Percentiles rank a stretch among this genome's conserved stretches.
These are phyloP conservation scores for Aproaerema taeniolella DNA, from an alignment of 2,888 invertebrate species.

Conservation along the genomic window DNA sequence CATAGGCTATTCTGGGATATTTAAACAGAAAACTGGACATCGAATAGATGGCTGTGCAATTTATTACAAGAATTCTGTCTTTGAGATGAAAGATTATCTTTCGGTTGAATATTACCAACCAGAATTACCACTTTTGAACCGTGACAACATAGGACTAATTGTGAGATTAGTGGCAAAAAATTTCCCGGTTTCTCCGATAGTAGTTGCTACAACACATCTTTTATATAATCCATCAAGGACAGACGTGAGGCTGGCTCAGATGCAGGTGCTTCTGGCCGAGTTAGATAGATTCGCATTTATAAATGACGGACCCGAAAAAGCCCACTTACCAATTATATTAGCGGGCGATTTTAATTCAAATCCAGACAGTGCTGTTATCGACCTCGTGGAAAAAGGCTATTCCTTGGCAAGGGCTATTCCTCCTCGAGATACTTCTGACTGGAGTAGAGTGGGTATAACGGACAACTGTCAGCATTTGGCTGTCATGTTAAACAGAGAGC, in stretches of 20 bases:
- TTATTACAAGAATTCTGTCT: conserved; percentile 83
- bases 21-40: conserved; percentile 88
- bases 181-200: conserved; percentile 72
- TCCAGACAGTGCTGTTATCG: conserved; percentile 84
- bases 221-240: conserved; percentile 93
- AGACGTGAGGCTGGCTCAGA: conserved; percentile 93
- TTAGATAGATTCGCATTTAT: conserved; percentile 90
- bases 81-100: conserved; percentile 83
- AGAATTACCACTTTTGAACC: conserved; percentile 81
- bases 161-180: conserved; percentile 81
- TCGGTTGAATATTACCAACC: conserved; percentile 81
- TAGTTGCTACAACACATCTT: conserved; percentile 95
- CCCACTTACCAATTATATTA: conserved; percentile 87
- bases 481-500: conserved; percentile 57
- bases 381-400: conserved; percentile 83
- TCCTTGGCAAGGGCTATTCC: too few species aligned
- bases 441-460: conserved; percentile 72
- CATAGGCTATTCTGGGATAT: conserved; percentile 85
- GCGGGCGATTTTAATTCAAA: conserved; percentile 96
- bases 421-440: conserved; percentile 58
- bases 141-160: conserved; percentile 93
- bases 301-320: too few species aligned
- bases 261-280: conserved; percentile 89
- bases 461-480: conserved; percentile 79
- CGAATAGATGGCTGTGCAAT: conserved; percentile 95